Conservation (phyloP, 2,888 invertebrate genomes). For the Drosophila antonietae region DNA sequence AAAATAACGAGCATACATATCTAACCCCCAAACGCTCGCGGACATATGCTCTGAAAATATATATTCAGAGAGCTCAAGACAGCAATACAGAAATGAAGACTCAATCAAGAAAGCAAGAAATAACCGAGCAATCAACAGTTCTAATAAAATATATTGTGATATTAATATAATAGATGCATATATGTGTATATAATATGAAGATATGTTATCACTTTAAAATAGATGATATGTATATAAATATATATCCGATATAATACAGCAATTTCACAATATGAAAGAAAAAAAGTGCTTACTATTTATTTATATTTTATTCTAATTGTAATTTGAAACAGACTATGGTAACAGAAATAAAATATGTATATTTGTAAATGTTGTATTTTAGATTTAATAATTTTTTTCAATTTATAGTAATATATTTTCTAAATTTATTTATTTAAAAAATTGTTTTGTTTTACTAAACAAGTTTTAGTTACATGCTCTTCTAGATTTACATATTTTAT, state of each 20-base stretch:
- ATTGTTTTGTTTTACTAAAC: too few relatives aligned
- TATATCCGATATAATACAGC: not conserved
- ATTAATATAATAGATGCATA: not conserved
- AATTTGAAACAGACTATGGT: not conserved
- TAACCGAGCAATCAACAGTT: not conserved
- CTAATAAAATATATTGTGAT: too few relatives aligned
- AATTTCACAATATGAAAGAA: not conserved
- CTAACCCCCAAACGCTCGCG: slow-evolving; percentile 42
- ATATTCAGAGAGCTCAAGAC: not conserved
- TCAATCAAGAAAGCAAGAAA: not conserved
- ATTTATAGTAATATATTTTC: too few relatives aligned
- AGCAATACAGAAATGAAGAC: slow-evolving; percentile 1
- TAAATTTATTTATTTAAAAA: too few relatives aligned
- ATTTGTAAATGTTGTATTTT: too few relatives aligned
- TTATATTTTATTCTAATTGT: not conserved
- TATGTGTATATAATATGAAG: not conserved
- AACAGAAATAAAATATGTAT: not conserved
- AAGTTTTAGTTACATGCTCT: too few relatives aligned
- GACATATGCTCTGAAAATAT: slow-evolving; percentile 19
- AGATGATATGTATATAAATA: not conserved
- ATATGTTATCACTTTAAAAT: too few relatives aligned
- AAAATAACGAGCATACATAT: slow-evolving; percentile 2
- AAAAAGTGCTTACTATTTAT: not conserved
- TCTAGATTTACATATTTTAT: too few relatives aligned
- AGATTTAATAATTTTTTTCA: too few relatives aligned